Evolutionary conservation across 1,140 invertebrate species (phyloP).

Genomic region (Drosophila funebris): DNA sequence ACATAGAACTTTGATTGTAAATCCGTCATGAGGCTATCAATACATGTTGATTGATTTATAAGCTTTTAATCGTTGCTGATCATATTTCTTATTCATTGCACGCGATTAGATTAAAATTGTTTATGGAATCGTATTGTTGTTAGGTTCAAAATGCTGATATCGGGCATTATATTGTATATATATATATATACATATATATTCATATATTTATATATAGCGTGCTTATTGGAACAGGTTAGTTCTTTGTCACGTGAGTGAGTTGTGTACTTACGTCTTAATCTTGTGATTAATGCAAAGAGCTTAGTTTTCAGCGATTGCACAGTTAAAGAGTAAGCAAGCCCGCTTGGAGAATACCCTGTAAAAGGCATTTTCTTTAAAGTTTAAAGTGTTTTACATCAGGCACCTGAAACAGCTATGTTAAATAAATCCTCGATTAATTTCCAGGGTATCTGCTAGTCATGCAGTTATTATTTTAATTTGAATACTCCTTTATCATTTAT

Average conservation of each 20-base stretch:
- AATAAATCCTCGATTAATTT: too few relatives aligned
- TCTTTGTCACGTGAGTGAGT: conserved; percentile 11
- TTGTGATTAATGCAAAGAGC: not conserved
- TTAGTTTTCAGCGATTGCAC: not conserved
- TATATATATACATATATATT: conserved; percentile 19
- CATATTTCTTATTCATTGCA: conserved; percentile 41
- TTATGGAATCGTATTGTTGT: conserved; percentile 43
- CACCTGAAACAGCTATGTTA: too few relatives aligned
- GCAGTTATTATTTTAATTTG: too few relatives aligned
- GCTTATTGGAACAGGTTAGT: conserved; percentile 51
- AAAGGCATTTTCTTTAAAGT: too few relatives aligned
- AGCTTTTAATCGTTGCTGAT: conserved; percentile 62
- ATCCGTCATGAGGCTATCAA: conserved; percentile 71
- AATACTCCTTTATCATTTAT: too few relatives aligned
- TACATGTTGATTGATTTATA: conserved; percentile 65
- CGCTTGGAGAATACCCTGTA: not conserved
- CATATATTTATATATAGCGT: not conserved
- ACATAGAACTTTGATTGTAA: conserved; percentile 48
- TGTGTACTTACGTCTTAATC: not conserved
- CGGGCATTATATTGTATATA: too few relatives aligned
- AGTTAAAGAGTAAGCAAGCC: not conserved
- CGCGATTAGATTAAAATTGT: conserved; percentile 66
- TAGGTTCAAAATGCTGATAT: conserved; percentile 1
- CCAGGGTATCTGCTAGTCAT: too few relatives aligned
- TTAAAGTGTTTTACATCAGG: too few relatives aligned